Percentiles rank a stretch among this genome's conserved stretches.
Evolutionary conservation across 2,888 invertebrate species (phyloP).

Genomic region (Trichogramma dendrolimi): DNA sequence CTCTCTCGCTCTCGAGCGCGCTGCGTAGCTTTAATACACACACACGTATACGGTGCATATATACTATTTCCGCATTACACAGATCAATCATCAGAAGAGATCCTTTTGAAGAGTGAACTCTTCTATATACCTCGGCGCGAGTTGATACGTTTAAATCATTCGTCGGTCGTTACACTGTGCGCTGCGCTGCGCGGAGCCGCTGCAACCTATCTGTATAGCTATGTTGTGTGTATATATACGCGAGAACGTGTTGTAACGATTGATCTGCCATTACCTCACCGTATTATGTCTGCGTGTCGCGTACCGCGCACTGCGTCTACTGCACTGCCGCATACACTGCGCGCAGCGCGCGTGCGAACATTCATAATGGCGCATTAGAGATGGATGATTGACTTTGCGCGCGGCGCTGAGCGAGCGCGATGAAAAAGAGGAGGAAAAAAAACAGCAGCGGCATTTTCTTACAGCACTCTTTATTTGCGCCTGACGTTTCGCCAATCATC

Average conservation of each 20-base stretch:
- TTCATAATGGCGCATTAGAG: not conserved
- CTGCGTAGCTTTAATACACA: not conserved
- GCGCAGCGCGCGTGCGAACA: constrained; percentile 1
- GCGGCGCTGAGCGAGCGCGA: too few relatives aligned
- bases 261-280: constrained; percentile 17
- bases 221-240: not conserved
- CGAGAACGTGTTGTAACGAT: constrained; percentile 4
- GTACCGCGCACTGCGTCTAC: too few relatives aligned
- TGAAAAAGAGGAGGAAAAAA: too few relatives aligned
- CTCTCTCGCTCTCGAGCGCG: not conserved
- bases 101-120: not conserved
- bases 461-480: too few relatives aligned
- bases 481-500: too few relatives aligned
- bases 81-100: constrained; percentile 23
- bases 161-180: constrained; percentile 11
- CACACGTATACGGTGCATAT: too few relatives aligned
- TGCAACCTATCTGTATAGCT: not conserved
- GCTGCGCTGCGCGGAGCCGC: not conserved
- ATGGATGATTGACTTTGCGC: too few relatives aligned
- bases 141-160: constrained; percentile 22
- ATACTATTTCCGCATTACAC: constrained; percentile 24
- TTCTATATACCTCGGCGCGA: not conserved
- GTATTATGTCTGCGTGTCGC: constrained; percentile 1
- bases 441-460: too few relatives aligned
- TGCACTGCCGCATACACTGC: too few relatives aligned